Percentiles rank a stretch among this genome's conserved stretches.
These are phyloP conservation scores for Sminthurinus aureus DNA, from an alignment of 2,888 invertebrate species.

Conservation along the genomic window DNA sequence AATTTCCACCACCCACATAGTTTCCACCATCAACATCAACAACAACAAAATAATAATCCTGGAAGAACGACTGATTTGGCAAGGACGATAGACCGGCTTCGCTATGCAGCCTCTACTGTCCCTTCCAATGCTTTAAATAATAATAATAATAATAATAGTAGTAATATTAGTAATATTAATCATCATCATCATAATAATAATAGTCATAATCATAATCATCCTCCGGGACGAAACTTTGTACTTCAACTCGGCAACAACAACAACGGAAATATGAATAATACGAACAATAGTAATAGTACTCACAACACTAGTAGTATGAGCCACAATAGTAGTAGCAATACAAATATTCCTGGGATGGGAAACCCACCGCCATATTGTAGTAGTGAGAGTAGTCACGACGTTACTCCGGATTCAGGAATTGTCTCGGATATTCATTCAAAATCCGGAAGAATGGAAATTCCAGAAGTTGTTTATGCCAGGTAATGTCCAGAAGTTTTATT, in stretches of 20 bases:
- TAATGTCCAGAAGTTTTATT: conserved; percentile 42
- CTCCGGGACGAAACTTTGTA: conserved; percentile 59
- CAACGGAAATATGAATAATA: too few relatives aligned
- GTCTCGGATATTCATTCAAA: conserved; percentile 60
- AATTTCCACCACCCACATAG: conserved; percentile 59
- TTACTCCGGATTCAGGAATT: conserved; percentile 59
- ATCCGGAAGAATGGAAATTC: conserved; percentile 58
- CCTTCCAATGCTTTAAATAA: conserved; percentile 53
- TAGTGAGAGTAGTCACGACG: conserved; percentile 60
- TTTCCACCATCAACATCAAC: conserved; percentile 56
- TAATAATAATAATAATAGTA: conserved; percentile 47
- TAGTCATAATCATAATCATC: conserved; percentile 32
- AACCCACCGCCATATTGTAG: conserved; percentile 59
- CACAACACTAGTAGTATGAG: too few relatives aligned
- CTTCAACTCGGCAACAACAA: conserved; percentile 53
- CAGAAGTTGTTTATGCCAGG: conserved; percentile 60
- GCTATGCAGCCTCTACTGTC: conserved; percentile 59
- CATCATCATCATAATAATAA: conserved; percentile 32
- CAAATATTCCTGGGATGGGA: conserved; percentile 58
- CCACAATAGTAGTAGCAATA: conserved; percentile 17
- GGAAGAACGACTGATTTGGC: conserved; percentile 19
- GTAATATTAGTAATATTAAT: conserved; percentile 42
- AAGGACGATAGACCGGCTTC: conserved; percentile 58
- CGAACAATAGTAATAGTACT: too few relatives aligned
- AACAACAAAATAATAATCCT: conserved; percentile 41